phyloP scores from a whole-genome alignment of 2,888 invertebrate species.

The Sarcophaga variegata region DNA sequence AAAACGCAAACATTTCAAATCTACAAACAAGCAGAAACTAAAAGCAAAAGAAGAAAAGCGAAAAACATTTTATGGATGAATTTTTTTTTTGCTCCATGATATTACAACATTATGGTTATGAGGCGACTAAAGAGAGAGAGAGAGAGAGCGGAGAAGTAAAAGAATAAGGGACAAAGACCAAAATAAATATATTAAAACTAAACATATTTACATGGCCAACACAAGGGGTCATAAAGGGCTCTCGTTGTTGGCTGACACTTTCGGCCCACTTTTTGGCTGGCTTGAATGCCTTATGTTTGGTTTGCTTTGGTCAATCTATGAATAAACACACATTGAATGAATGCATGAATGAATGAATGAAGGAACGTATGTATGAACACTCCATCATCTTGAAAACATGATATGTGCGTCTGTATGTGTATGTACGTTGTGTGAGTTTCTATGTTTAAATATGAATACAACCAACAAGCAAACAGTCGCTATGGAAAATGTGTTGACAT shows the following conservation, averaged over 20 bases:
- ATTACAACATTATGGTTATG: neutral
- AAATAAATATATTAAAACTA: neutral
- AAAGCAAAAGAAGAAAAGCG: neutral
- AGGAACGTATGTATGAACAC: constrained; percentile 20
- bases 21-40: neutral
- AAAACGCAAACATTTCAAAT: constrained; percentile 45
- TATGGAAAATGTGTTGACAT: constrained; percentile 61
- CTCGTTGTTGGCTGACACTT: constrained; percentile 4
- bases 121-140: neutral
- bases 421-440: neutral
- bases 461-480: constrained; percentile 7
- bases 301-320: constrained; percentile 55
- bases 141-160: neutral
- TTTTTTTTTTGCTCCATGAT: neutral
- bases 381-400: constrained; percentile 18
- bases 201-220: constrained; percentile 32
- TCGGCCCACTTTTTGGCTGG: constrained; percentile 12
- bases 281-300: constrained; percentile 32
- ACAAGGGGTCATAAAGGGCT: constrained; percentile 25
- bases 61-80: neutral
- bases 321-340: constrained; percentile 32
- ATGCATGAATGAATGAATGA: constrained; percentile 1
- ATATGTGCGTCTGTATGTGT: neutral
- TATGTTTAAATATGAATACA: constrained; percentile 5
- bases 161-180: neutral